These are phyloP conservation scores for Gadus macrocephalus DNA, from an alignment of 2,113 vertebrate species.

Conservation along the genomic window DNA sequence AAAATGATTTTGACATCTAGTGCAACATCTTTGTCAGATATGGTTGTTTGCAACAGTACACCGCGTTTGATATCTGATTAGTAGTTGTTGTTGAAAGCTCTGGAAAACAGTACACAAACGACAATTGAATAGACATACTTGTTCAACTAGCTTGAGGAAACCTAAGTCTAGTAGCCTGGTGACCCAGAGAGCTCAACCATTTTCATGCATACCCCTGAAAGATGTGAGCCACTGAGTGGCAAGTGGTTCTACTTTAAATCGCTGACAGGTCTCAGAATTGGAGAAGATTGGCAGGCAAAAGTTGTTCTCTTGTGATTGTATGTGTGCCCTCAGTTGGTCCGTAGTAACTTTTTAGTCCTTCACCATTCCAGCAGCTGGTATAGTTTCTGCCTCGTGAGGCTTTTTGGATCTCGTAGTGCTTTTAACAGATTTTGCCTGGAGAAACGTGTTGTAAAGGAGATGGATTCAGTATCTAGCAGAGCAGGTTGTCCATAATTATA, in stretches of 20 bases:
- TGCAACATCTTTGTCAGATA: slow-evolving; percentile 29
- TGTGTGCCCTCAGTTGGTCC: slow-evolving; percentile 16
- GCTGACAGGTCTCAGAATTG: slow-evolving; percentile 28
- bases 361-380: not conserved
- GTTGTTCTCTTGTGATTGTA: slow-evolving; percentile 20
- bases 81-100: slow-evolving; percentile 5
- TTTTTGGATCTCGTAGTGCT: slow-evolving; percentile 27
- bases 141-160: slow-evolving; percentile 41
- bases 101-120: slow-evolving; percentile 22
- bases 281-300: slow-evolving; percentile 31
- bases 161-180: slow-evolving; percentile 29
- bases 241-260: slow-evolving; percentile 41
- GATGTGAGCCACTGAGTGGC: slow-evolving; percentile 14
- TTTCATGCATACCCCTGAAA: slow-evolving; percentile 28
- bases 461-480: slow-evolving; percentile 40
- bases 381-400: slow-evolving; percentile 6
- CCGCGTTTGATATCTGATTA: no score
- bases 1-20: slow-evolving; percentile 26
- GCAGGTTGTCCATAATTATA: slow-evolving; percentile 26
- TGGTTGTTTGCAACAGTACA: slow-evolving; percentile 37
- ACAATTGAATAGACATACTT: slow-evolving; percentile 20
- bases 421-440: slow-evolving; percentile 27
- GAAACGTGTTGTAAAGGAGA: slow-evolving; percentile 25
- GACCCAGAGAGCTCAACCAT: slow-evolving; percentile 23
- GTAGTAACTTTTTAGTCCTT: slow-evolving; percentile 21